Percentiles rank a stretch among this genome's conserved stretches.
Evolutionary conservation across 2,113 vertebrate genomes (phyloP).

Genomic region (Axis porcinus): DNA sequence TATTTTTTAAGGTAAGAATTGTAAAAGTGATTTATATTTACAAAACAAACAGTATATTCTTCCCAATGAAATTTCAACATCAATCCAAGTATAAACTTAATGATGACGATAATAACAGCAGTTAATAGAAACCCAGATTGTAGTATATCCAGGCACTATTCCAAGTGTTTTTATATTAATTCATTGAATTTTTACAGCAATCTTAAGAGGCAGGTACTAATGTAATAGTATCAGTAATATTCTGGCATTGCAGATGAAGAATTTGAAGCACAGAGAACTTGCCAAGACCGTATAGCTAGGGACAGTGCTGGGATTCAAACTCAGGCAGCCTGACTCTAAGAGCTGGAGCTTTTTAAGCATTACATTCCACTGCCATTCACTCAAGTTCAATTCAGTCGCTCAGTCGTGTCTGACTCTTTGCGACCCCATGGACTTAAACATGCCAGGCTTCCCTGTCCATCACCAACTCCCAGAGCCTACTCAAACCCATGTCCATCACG

Average conservation of each 20-base stretch:
- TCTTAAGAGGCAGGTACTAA: neutral
- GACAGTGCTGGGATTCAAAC: neutral
- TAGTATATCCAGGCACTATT: neutral
- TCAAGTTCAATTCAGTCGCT: neutral
- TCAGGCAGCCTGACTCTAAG: neutral
- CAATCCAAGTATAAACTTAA: slow-evolving; percentile 1
- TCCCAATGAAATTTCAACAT: neutral
- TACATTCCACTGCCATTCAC: neutral
- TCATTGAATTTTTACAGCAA: neutral
- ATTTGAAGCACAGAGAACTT: neutral
- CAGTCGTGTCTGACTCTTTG: neutral
- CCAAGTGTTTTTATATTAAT: neutral
- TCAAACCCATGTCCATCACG: neutral
- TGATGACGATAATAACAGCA: neutral
- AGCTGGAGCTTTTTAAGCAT: neutral
- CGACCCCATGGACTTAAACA: neutral
- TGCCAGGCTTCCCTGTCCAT: neutral
- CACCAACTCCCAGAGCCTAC: neutral
- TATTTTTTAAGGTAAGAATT: neutral
- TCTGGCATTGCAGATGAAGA: neutral
- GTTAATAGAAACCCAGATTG: neutral
- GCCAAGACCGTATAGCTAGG: neutral
- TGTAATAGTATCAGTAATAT: neutral
- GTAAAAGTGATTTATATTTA: neutral
- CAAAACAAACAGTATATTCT: neutral